Percentiles rank a stretch among this genome's conserved stretches.
Conservation (phyloP, 2,797 vertebrate genomes). For the Pseudochirops cupreus region DNA sequence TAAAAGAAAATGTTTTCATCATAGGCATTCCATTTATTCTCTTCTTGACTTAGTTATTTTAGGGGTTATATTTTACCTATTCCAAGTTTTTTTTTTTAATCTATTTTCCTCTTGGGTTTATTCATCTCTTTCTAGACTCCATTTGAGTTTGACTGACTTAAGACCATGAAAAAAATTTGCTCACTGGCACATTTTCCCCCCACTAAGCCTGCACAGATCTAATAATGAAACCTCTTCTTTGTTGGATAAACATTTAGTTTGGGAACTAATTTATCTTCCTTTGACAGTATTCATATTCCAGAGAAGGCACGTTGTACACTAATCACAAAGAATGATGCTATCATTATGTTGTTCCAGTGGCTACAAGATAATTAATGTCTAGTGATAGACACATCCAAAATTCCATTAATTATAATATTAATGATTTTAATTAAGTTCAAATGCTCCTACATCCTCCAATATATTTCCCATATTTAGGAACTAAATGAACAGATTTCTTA, state of each 20-base stretch:
- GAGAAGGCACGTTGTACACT: constrained; percentile 56
- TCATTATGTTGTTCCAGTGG: constrained; percentile 81
- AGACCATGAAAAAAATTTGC: constrained; percentile 44
- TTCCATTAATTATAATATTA: constrained; percentile 86
- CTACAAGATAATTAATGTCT: constrained; percentile 84
- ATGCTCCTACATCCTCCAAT: constrained; percentile 75
- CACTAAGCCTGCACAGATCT: constrained; percentile 46
- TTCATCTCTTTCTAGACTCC: neutral
- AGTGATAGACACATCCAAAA: constrained; percentile 82
- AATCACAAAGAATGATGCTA: constrained; percentile 78
- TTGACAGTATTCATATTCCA: constrained; percentile 77
- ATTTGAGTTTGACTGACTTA: constrained; percentile 30
- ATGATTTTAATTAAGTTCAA: constrained; percentile 84
- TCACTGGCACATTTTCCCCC: constrained; percentile 42
- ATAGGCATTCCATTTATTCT: neutral
- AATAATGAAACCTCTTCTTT: constrained; percentile 55
- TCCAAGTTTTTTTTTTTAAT: neutral
- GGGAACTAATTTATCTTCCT: constrained; percentile 79
- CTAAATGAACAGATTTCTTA: constrained; percentile 53
- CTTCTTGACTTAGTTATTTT: neutral
- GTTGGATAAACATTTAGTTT: constrained; percentile 73
- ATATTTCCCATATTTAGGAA: constrained; percentile 72
- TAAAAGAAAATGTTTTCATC: neutral
- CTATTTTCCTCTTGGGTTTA: constrained; percentile 28
- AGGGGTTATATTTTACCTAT: neutral